Evolutionary conservation across 2,888 invertebrate genomes (phyloP), one percentile per base, ranked within the genome.

Genomic region (Thera obeliscata): DNA sequence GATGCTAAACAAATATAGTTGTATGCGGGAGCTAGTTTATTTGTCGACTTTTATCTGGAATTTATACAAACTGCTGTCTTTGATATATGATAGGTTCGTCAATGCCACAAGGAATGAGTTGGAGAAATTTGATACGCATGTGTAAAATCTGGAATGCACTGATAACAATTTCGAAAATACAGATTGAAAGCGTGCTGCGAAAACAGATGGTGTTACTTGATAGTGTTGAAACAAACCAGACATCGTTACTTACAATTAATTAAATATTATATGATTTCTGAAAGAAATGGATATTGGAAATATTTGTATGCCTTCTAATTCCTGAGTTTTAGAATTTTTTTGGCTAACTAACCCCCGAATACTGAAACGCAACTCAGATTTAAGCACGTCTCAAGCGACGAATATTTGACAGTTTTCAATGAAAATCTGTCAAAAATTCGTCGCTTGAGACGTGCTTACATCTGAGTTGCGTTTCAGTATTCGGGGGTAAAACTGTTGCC

Each of bases 1-100:
- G 38, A 4, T n/a, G 12, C n/a, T 5, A 49, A 3, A 11, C 12
- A 4, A 49, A n/a, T n/a, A n/a, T n/a, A 49, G 49, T 12, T 49
- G 49, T 49, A 12, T 49, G 12, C 36, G 33, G 33, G 52, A 22
- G 3, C 35, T 60, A 60, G 54, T 43, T 22, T 33, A 46, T 35
- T 54, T 41, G 36, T 36, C 54, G 36, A 48, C 3, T 48, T 38
- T 57, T 70, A 61, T 67, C 50, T 56, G 62, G 65, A 71, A 71
- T 74, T 70, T 69, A 66, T 67, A 63, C 63, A 62, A 46, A 74
- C 35, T 60, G 71, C 8, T 58, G 64, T 69, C 73, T 81, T 81
- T 84, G 83, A 84, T 81, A 85, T 78, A 77, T 73, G 81, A 87
- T 77, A 82, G 77, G 79, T 77, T 78, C 71, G 75, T 77, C 81